Conservation (phyloP, 2,888 invertebrate genomes). For the Automeris io region DNA sequence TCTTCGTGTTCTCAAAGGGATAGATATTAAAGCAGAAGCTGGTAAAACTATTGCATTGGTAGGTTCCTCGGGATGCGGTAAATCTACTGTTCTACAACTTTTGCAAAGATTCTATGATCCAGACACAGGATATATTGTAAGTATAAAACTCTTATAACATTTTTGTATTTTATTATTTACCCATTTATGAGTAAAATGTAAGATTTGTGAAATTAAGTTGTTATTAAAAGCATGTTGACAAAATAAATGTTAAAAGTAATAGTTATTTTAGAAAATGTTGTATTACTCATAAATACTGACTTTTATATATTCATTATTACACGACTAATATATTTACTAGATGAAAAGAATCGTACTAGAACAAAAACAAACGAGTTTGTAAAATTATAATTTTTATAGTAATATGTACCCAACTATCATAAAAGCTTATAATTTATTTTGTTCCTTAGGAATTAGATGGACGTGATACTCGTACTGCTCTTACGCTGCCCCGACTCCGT, state of each 20-base stretch:
- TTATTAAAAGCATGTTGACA: background rate
- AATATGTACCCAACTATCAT: no score
- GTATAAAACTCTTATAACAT: slow-evolving; percentile 21
- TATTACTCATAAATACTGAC: no score
- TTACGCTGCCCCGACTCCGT: slow-evolving; percentile 82
- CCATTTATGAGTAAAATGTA: background rate
- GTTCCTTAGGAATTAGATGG: slow-evolving; percentile 66
- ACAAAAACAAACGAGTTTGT: background rate
- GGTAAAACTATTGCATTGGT: slow-evolving; percentile 85
- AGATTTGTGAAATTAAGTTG: background rate
- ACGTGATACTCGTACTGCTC: slow-evolving; percentile 68
- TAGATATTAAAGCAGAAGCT: slow-evolving; percentile 68
- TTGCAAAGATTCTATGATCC: slow-evolving; percentile 89
- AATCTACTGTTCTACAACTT: slow-evolving; percentile 88
- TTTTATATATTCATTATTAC: background rate
- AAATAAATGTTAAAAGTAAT: background rate
- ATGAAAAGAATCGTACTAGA: background rate
- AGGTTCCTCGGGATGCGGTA: slow-evolving; percentile 89
- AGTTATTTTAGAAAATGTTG: no score
- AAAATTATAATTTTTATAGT: no score
- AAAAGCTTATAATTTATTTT: background rate
- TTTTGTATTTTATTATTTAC: slow-evolving; percentile 33
- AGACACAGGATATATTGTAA: slow-evolving; percentile 76
- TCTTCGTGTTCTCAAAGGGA: slow-evolving; percentile 79
- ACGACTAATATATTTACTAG: background rate